A percentile compares a stretch with the other conserved stretches of the same genome.
Evolutionary conservation across 2,797 vertebrate species (phyloP).

Genomic region (Chaenodraco wilsoni): DNA sequence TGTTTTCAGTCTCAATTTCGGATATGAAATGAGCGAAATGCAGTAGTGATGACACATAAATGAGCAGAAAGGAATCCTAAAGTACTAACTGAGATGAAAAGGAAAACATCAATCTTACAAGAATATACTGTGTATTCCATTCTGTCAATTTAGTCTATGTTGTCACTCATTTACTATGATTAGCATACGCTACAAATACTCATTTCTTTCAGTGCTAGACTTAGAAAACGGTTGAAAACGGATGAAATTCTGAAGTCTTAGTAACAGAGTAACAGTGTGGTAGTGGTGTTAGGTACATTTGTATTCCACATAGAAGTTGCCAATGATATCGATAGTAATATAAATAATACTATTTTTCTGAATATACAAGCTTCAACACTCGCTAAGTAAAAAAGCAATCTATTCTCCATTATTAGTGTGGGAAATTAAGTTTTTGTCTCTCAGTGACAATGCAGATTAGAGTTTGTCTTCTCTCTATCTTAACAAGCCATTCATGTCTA

Average conservation of each 20-base stretch:
- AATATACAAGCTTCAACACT: neutral
- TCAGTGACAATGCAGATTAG: neutral
- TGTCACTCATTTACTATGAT: slow-evolving; percentile 10
- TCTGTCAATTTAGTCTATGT: neutral
- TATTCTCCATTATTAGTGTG: slow-evolving; percentile 3
- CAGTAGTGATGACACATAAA: neutral
- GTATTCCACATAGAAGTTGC: neutral
- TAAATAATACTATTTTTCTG: slow-evolving; percentile 5
- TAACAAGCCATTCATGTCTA: slow-evolving; percentile 1
- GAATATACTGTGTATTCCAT: slow-evolving; percentile 1
- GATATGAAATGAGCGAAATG: slow-evolving; percentile 4
- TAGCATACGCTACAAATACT: slow-evolving; percentile 9
- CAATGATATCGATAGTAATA: neutral
- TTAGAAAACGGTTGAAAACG: neutral
- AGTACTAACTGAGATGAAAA: slow-evolving; percentile 6
- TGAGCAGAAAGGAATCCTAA: slow-evolving; percentile 7
- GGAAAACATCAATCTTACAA: neutral
- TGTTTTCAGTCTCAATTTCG: slow-evolving; percentile 17
- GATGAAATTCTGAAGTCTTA: slow-evolving; percentile 7
- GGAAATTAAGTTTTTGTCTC: slow-evolving; percentile 9
- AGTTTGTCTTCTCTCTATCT: neutral
- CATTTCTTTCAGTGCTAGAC: slow-evolving; percentile 5
- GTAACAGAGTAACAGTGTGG: slow-evolving; percentile 4
- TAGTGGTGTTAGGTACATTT: neutral
- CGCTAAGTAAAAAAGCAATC: slow-evolving; percentile 21